A percentile compares a stretch with the other conserved stretches of the same genome.
Conservation (phyloP, 2,113 vertebrate genomes). For the Laticauda colubrina region DNA sequence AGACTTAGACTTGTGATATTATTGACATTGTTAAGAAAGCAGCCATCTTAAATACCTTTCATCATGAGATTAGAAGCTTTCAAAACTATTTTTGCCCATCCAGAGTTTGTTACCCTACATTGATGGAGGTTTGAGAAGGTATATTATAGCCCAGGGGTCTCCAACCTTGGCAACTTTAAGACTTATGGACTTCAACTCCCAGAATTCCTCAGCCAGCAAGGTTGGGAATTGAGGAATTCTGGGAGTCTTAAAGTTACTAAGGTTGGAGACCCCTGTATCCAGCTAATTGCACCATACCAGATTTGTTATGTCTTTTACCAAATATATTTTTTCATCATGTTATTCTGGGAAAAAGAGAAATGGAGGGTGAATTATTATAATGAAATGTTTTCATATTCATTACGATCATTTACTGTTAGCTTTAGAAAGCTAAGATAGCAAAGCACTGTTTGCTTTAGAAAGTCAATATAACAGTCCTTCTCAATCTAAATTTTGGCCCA, state of each 20-base stretch:
- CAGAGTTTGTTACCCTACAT: not conserved
- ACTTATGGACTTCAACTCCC: no score
- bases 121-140: not conserved
- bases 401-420: not conserved
- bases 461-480: not conserved
- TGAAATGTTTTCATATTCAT: not conserved
- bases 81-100: not conserved
- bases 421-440: not conserved
- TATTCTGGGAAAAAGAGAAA: not conserved
- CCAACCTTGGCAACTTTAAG: no score
- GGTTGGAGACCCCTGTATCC: no score
- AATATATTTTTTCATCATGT: not conserved
- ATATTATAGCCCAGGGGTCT: not conserved
- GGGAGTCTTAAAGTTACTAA: no score
- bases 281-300: not conserved
- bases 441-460: not conserved
- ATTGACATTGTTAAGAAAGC: not conserved
- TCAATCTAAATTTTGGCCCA: slow-evolving; percentile 13
- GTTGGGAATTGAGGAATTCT: no score
- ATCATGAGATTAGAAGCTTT: not conserved
- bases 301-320: no score
- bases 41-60: not conserved
- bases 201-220: no score
- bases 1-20: not conserved
- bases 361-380: not conserved